Conservation (phyloP, 2,797 vertebrate species). For the Morus bassanus region DNA sequence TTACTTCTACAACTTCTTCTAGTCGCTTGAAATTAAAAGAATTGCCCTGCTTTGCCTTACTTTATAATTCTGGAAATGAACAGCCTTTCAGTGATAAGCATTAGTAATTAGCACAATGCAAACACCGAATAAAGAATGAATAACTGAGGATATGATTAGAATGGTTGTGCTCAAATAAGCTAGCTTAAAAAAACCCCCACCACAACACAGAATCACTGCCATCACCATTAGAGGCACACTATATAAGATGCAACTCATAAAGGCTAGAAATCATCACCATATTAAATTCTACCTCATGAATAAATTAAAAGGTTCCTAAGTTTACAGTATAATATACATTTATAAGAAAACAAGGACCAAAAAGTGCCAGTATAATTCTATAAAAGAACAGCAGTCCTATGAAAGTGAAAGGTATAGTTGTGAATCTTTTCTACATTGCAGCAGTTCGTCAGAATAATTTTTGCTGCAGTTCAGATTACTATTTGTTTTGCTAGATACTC, state of each 20-base stretch:
- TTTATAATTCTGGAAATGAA: constrained; percentile 53
- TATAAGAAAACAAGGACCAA: constrained; percentile 72
- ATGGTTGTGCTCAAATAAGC: constrained; percentile 57
- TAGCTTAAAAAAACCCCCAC: constrained; percentile 17
- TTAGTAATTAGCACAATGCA: constrained; percentile 7
- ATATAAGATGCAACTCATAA: constrained; percentile 71
- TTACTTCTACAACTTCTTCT: constrained; percentile 21
- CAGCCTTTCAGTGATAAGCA: background rate
- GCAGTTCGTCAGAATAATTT: constrained; percentile 71
- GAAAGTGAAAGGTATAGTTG: constrained; percentile 57
- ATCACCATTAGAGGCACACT: constrained; percentile 2
- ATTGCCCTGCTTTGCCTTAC: constrained; percentile 12
- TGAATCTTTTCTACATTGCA: constrained; percentile 64
- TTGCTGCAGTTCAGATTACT: constrained; percentile 57
- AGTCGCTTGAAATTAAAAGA: constrained; percentile 51
- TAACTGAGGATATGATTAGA: constrained; percentile 40
- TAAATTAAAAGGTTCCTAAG: constrained; percentile 75
- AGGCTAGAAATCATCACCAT: constrained; percentile 69
- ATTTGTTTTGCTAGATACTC: constrained; percentile 46
- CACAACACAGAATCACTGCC: background rate
- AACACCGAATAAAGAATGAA: constrained; percentile 33
- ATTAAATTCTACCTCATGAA: constrained; percentile 79
- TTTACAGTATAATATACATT: constrained; percentile 76
- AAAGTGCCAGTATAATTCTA: constrained; percentile 70
- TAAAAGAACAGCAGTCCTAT: constrained; percentile 34